Evolutionary conservation across 2,113 vertebrate species (phyloP).

Genomic region (Trichechus manatus): DNA sequence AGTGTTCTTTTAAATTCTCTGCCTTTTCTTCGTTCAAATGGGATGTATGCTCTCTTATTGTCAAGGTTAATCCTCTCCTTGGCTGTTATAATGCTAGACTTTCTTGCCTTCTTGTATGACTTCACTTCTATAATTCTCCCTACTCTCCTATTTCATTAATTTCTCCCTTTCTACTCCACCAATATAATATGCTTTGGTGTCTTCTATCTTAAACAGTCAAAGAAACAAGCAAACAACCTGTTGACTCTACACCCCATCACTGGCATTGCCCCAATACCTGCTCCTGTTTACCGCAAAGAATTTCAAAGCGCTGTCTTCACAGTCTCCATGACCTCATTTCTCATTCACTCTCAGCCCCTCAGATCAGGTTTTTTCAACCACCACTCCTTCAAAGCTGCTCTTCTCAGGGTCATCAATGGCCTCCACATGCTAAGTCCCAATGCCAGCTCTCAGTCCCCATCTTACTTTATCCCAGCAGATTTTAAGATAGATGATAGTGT

Average conservation of each 20-base stretch:
- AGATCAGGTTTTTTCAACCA: background rate
- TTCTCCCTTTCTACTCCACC: background rate
- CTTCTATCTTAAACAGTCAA: background rate
- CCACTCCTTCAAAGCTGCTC: background rate
- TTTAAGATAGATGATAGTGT: background rate
- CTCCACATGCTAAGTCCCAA: background rate
- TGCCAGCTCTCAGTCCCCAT: background rate
- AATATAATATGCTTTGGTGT: background rate
- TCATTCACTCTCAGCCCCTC: background rate
- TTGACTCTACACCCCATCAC: background rate
- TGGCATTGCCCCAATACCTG: background rate
- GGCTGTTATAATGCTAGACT: background rate
- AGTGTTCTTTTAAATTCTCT: background rate
- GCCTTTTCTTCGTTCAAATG: background rate
- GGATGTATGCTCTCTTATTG: background rate
- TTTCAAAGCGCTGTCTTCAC: background rate
- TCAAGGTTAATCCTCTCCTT: background rate
- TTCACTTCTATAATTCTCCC: background rate
- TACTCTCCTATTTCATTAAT: background rate
- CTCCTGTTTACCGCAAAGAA: background rate
- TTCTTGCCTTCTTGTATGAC: background rate
- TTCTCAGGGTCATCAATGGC: background rate
- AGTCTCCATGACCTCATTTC: background rate
- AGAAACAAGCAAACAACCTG: background rate
- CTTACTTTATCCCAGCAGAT: background rate